phyloP scores from a whole-genome alignment of 2,113 vertebrate genomes.

The cattle (Bos taurus) region DNA sequence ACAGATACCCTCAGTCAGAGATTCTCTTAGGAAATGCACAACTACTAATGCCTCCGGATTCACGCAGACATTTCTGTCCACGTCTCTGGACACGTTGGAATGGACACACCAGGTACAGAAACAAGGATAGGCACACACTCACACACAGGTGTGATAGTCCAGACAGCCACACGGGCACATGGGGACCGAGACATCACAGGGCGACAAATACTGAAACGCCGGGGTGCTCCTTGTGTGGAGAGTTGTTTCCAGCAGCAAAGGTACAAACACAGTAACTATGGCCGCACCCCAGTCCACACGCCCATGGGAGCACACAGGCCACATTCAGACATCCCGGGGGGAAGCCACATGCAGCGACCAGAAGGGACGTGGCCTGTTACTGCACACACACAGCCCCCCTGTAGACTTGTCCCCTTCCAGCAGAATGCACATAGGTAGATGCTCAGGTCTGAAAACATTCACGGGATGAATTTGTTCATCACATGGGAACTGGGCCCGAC shows the following conservation, averaged over 20 bases:
- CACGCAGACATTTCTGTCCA: background rate
- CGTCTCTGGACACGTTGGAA: background rate
- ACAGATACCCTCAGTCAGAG: background rate
- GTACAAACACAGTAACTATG: background rate
- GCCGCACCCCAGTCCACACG: background rate
- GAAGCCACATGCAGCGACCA: background rate
- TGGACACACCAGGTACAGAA: background rate
- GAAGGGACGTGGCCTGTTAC: background rate
- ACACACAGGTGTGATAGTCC: background rate
- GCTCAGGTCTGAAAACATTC: background rate
- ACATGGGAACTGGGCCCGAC: background rate
- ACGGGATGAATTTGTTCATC: background rate
- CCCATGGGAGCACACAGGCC: background rate
- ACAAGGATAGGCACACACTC: background rate
- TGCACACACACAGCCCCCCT: background rate
- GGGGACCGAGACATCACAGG: background rate
- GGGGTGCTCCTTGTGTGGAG: background rate
- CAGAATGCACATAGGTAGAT: background rate
- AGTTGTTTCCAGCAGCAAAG: background rate
- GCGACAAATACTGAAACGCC: background rate
- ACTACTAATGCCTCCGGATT: background rate
- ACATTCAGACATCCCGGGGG: rapidly evolving
- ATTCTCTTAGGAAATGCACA: background rate
- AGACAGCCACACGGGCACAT: background rate
- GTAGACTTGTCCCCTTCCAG: background rate